Percentiles rank a stretch among this genome's conserved stretches.
These are phyloP conservation scores for Symphodus melops DNA, from an alignment of 2,113 vertebrate species.

Conservation along the genomic window DNA sequence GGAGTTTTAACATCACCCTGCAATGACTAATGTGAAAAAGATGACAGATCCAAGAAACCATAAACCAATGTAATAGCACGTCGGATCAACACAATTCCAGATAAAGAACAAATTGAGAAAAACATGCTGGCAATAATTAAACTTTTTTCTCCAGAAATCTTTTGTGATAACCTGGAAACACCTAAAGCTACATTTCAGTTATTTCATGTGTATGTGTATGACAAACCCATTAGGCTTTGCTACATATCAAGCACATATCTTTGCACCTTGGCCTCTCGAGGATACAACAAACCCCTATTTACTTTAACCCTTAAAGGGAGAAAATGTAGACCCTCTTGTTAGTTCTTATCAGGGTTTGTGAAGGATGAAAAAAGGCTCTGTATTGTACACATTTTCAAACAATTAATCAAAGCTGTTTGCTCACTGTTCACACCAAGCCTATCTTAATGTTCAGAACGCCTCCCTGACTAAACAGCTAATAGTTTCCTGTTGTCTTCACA, in stretches of 20 bases:
- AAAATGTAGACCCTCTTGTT: slow-evolving; percentile 14
- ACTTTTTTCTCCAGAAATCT: slow-evolving; percentile 23
- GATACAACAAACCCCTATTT: slow-evolving; percentile 50
- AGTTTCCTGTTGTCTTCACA: slow-evolving; percentile 38
- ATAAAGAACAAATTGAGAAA: slow-evolving; percentile 14
- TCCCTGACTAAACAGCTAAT: slow-evolving; percentile 68
- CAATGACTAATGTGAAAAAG: slow-evolving; percentile 48
- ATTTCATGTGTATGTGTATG: slow-evolving; percentile 20
- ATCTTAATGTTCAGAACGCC: slow-evolving; percentile 25
- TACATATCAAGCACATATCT: slow-evolving; percentile 55
- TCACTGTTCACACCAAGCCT: slow-evolving; percentile 33
- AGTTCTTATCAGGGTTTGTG: slow-evolving; percentile 43
- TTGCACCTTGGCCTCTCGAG: slow-evolving; percentile 44
- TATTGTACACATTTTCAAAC: background rate
- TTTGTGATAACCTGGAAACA: slow-evolving; percentile 13
- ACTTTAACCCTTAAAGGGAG: slow-evolving; percentile 54
- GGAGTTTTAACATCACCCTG: slow-evolving; percentile 35
- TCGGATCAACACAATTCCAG: slow-evolving; percentile 22
- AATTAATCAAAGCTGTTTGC: slow-evolving; percentile 59
- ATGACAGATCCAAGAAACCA: slow-evolving; percentile 25
- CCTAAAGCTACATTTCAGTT: background rate
- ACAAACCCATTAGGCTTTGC: slow-evolving; percentile 55
- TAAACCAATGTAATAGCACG: slow-evolving; percentile 14
- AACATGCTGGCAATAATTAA: slow-evolving; percentile 38
- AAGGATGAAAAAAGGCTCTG: slow-evolving; percentile 27